Conservation (phyloP, 2,888 invertebrate genomes). For the Hetaerina titia region DNA sequence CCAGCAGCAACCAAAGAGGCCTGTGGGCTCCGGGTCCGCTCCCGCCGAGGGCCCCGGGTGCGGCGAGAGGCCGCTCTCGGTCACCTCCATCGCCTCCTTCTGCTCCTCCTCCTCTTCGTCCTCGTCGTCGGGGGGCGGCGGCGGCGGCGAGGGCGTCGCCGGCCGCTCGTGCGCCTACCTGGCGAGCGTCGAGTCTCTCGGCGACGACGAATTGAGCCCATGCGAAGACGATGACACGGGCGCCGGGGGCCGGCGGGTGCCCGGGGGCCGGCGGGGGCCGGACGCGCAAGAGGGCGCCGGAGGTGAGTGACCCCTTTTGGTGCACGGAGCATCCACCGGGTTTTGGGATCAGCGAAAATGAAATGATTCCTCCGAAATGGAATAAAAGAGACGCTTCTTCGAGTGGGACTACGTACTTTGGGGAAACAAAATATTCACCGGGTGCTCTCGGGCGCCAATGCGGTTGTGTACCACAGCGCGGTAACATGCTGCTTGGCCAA, state of each 20-base stretch:
- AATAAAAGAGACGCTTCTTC: no score
- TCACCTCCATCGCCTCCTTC: constrained; percentile 82
- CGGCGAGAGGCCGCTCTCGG: constrained; percentile 84
- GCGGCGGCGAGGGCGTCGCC: constrained; percentile 82
- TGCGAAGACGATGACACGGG: constrained; percentile 70
- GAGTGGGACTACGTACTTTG: no score
- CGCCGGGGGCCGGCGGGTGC: not conserved
- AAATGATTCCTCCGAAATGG: no score
- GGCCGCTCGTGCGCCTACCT: constrained; percentile 85
- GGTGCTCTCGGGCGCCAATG: no score
- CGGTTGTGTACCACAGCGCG: no score
- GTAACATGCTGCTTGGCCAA: no score
- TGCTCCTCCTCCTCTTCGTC: constrained; percentile 78
- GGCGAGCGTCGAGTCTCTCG: constrained; percentile 92
- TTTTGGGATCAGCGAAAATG: no score
- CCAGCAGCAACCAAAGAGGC: constrained; percentile 75
- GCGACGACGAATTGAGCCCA: constrained; percentile 79
- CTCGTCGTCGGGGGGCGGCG: constrained; percentile 77
- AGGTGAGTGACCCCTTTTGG: no score
- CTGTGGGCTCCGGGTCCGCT: constrained; percentile 72
- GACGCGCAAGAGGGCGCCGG: not conserved
- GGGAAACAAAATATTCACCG: no score
- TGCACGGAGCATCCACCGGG: no score
- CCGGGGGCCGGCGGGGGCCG: not conserved
- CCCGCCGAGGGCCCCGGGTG: constrained; percentile 76